These are phyloP conservation scores for Bergia sp. DNA, from an alignment of 92 coral and sea anemone species.

Conservation along the genomic window DNA sequence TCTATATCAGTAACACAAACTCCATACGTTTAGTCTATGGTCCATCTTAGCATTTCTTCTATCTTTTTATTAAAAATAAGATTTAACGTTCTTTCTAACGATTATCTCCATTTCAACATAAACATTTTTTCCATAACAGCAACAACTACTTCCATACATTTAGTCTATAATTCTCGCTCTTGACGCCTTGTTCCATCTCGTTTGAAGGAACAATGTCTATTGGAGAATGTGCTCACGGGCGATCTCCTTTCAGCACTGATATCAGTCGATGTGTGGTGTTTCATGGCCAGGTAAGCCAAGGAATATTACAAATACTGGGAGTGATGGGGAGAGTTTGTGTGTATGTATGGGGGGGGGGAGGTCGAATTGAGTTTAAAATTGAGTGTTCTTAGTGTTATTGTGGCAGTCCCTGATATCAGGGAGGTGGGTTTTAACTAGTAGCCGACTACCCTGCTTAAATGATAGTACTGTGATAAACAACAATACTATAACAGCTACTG, in stretches of 20 bases:
- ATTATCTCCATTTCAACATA: no score
- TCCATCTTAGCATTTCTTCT: no score
- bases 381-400: background rate
- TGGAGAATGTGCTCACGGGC: slow-evolving; percentile 68
- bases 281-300: slow-evolving; percentile 80
- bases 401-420: background rate
- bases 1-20: background rate
- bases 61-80: no score
- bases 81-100: no score
- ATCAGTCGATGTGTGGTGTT: slow-evolving; percentile 92
- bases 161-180: background rate
- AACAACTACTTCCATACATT: background rate
- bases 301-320: background rate
- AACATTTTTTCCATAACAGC: background rate
- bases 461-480: background rate
- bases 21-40: background rate
- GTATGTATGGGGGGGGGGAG: background rate
- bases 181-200: background rate
- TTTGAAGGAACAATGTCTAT: slow-evolving; percentile 76
- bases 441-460: background rate
- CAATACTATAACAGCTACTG: background rate
- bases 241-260: slow-evolving; percentile 59
- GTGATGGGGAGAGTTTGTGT: no score
- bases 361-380: background rate
- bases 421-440: background rate